phyloP scores from a whole-genome alignment of 2,113 vertebrate species.

The Amia ocellicauda region DNA sequence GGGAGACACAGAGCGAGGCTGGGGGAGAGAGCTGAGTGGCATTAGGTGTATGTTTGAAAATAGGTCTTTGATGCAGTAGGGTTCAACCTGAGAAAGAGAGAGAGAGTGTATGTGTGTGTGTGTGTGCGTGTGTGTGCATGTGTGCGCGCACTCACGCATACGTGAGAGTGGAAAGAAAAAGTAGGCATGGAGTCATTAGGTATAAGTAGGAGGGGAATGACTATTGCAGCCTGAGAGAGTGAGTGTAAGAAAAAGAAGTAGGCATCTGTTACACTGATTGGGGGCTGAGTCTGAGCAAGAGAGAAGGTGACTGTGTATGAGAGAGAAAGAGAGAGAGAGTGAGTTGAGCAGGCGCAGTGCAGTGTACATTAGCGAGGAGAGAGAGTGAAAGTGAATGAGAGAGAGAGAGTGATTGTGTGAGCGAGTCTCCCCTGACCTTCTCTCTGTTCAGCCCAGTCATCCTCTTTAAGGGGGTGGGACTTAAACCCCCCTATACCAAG shows the following conservation, averaged over 20 bases:
- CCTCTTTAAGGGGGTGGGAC: background rate
- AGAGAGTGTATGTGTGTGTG: no score
- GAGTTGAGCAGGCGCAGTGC: background rate
- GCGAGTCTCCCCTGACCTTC: background rate
- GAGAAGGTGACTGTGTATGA: background rate
- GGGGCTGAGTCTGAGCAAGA: background rate
- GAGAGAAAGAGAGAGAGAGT: background rate
- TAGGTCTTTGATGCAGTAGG: no score
- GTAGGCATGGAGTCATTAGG: no score
- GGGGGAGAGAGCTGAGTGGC: no score
- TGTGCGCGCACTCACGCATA: background rate
- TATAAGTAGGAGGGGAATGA: no score
- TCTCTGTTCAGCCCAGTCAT: background rate
- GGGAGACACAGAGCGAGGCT: no score
- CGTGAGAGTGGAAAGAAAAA: background rate
- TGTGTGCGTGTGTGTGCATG: background rate
- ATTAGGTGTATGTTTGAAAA: no score
- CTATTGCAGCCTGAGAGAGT: no score
- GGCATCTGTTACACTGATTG: background rate
- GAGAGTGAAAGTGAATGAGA: background rate
- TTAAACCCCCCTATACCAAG: constrained; percentile 9
- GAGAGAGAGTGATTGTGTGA: background rate
- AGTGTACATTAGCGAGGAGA: background rate
- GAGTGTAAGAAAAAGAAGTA: no score
- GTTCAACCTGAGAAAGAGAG: no score